Evolutionary conservation across 2,888 invertebrate species (phyloP).

Genomic region (Volucella inanis): DNA sequence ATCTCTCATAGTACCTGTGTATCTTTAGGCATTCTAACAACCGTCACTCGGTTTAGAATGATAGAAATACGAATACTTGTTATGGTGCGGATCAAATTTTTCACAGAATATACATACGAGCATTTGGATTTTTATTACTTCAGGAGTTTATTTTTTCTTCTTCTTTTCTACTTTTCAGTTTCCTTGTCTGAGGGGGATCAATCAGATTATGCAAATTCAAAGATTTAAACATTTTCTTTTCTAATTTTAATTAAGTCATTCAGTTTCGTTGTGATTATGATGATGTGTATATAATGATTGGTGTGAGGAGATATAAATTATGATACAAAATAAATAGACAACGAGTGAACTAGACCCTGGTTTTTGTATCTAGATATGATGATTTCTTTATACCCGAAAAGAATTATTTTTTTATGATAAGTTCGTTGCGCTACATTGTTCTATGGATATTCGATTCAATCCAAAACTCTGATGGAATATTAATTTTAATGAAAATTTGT

Average conservation of each 20-base stretch:
- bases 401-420: conserved; percentile 33
- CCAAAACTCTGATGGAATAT: conserved; percentile 38
- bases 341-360: too few relatives aligned
- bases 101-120: conserved; percentile 21
- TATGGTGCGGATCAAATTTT: conserved; percentile 33
- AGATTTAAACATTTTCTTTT: conserved; percentile 31
- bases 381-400: background rate
- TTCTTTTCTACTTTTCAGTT: background rate
- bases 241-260: conserved; percentile 51
- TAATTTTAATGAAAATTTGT: conserved; percentile 27
- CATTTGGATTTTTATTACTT: conserved; percentile 34
- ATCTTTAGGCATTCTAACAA: background rate
- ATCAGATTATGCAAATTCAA: conserved; percentile 64
- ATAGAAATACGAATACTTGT: background rate
- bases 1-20: conserved; percentile 31
- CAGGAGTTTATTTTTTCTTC: background rate
- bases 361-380: conserved; percentile 45
- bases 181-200: conserved; percentile 44
- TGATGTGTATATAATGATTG: conserved; percentile 8
- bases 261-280: conserved; percentile 8
- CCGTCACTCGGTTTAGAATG: conserved; percentile 1
- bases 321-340: background rate
- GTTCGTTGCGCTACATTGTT: conserved; percentile 63
- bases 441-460: conserved; percentile 44
- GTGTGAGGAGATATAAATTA: background rate